phyloP scores from a whole-genome alignment of 2,888 invertebrate genomes.

The Drosophila hawaiiensis region DNA sequence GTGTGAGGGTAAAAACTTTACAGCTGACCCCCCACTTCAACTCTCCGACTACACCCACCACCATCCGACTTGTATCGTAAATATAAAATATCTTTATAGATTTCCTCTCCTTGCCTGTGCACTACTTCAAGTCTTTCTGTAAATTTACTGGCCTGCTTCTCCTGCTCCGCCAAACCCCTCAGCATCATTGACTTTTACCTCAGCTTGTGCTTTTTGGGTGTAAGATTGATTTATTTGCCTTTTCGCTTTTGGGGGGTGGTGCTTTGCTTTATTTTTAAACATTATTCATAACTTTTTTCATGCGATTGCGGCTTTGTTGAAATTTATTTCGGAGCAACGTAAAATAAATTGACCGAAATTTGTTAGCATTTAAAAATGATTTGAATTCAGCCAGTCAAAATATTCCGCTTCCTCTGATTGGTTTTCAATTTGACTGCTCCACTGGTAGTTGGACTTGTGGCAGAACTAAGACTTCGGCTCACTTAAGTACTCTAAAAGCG shows the following conservation, averaged over 20 bases:
- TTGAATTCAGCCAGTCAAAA: slow-evolving; percentile 53
- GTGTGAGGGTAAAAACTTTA: slow-evolving; percentile 27
- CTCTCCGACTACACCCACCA: slow-evolving; percentile 1
- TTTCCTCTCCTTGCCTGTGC: slow-evolving; percentile 44
- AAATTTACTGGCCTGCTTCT: slow-evolving; percentile 3
- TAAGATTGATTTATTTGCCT: slow-evolving; percentile 77
- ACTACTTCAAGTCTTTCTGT: slow-evolving; percentile 19
- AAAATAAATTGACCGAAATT: slow-evolving; percentile 76
- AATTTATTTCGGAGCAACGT: slow-evolving; percentile 67
- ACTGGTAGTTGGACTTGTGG: slow-evolving; percentile 3
- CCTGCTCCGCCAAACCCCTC: neutral
- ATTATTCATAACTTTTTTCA: slow-evolving; percentile 77
- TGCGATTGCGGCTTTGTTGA: slow-evolving; percentile 57
- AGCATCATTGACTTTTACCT: slow-evolving; percentile 36
- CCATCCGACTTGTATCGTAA: slow-evolving; percentile 37
- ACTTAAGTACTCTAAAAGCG: slow-evolving; percentile 63
- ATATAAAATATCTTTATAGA: slow-evolving; percentile 68
- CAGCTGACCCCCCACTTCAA: slow-evolving; percentile 25
- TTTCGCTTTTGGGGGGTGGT: slow-evolving; percentile 29
- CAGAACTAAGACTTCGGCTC: slow-evolving; percentile 27
- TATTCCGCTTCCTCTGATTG: slow-evolving; percentile 34
- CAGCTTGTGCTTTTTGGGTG: slow-evolving; percentile 40
- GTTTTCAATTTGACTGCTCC: slow-evolving; percentile 22
- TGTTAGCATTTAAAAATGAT: slow-evolving; percentile 81
- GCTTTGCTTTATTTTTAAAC: slow-evolving; percentile 59